Evolutionary conservation across 2,888 invertebrate genomes (phyloP), one percentile per base, ranked within the genome.

Genomic region (Buathra laborator): DNA sequence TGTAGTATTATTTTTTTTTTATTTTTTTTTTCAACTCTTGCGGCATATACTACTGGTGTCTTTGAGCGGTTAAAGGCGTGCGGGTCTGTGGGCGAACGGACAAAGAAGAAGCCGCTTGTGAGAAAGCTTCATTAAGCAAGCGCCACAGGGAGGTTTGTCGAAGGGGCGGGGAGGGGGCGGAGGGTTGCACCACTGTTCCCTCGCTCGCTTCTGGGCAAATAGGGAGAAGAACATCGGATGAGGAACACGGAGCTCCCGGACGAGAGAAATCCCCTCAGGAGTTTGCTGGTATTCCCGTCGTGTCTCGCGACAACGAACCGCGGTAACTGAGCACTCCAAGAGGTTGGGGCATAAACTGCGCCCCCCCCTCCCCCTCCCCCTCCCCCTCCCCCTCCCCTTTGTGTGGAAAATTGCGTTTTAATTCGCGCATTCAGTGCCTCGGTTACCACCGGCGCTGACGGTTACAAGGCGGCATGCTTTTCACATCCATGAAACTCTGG

Each of bases 361-460:
- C 16, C n/a, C 48, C 37, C 37, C 37, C 9, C 37, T 0, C 37
- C 16, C n/a, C 48, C 37, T 7, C 37, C 9, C 37, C 7, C 37
- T 7, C 37, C 66, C 4, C 6, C 37, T 5, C 37, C 37, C 37
- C 66, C 6, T 62, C 70, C 91, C 92, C 92, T 93, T 93, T 93
- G 93, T 93, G 89, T 88, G 89, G 91, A 90, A 92, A 93, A 93
- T 93, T 93, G 93, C 93, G 93, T 93, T 93, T 93, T 93, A 93
- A 93, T 93, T 93, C 92, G 89, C 90, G 90, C 91, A 92, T 93
- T 93, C 93, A 92, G 89, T 87, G 86, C 90, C 89, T 89, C 87
- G 88, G 86, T 88, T 91, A 89, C 89, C 89, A 89, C 66, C 77
- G 59, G 53, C 72, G 19, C 74, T 64, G 70, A 59, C 64, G 48